Conservation (phyloP, 2,113 vertebrate species). For the Lipotes vexillifer region DNA sequence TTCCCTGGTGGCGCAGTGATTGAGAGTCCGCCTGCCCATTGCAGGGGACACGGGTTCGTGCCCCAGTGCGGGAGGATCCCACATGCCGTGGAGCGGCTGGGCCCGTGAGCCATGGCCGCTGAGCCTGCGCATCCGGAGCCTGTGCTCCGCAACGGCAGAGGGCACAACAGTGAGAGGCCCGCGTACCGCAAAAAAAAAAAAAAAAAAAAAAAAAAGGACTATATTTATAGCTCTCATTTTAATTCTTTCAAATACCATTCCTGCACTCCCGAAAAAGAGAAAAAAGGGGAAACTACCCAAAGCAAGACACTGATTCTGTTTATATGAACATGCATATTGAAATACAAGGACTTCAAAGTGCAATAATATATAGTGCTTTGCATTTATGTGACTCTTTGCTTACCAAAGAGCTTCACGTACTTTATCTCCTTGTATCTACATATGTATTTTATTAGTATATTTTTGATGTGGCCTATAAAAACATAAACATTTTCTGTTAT, state of each 20-base stretch:
- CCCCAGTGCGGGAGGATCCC: no score
- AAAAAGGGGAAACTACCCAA: not conserved
- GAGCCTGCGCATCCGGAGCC: no score
- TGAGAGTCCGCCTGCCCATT: no score
- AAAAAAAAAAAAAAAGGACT: rapidly evolving
- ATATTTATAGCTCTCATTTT: not conserved
- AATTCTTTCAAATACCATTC: not conserved
- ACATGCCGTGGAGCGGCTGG: no score
- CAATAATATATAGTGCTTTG: not conserved
- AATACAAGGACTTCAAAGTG: not conserved
- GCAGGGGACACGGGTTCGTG: no score
- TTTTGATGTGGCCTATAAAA: not conserved
- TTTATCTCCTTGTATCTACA: not conserved
- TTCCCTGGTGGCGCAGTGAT: no score
- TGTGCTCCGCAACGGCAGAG: no score
- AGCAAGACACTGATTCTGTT: not conserved
- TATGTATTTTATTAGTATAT: not conserved
- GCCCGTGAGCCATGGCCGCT: no score
- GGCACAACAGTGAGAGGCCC: no score
- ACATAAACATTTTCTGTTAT: not conserved
- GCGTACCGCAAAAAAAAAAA: no score
- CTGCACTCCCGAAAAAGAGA: rapidly evolving
- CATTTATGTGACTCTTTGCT: not conserved
- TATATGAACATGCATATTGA: not conserved
- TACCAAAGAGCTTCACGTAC: not conserved